These are phyloP conservation scores for Capreolus pygargus DNA, from an alignment of 2,113 vertebrate genomes.

Conservation along the genomic window DNA sequence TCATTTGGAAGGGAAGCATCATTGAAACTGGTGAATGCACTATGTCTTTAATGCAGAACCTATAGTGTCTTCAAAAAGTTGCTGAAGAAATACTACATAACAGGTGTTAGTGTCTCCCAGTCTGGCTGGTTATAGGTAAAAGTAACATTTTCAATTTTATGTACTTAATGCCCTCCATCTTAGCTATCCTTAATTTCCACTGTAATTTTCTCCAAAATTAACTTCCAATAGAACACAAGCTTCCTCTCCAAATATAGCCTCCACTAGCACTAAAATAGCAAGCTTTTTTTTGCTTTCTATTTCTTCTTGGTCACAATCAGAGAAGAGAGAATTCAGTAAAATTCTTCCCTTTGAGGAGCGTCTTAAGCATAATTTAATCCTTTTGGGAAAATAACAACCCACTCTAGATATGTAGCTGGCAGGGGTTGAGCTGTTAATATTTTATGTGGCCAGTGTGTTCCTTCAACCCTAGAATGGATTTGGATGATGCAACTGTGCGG, in stretches of 20 bases:
- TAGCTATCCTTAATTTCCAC: constrained; percentile 64
- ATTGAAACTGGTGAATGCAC: neutral
- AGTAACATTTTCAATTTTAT: constrained; percentile 30
- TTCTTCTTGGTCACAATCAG: constrained; percentile 59
- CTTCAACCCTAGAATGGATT: constrained; percentile 53
- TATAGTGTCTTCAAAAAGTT: neutral
- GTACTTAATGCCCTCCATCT: constrained; percentile 30
- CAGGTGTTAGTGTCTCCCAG: neutral
- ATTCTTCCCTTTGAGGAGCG: neutral
- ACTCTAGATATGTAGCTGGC: constrained; percentile 1
- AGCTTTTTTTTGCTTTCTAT: neutral
- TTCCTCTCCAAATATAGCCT: constrained; percentile 71
- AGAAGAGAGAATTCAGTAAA: constrained; percentile 56
- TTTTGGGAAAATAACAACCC: constrained; percentile 48
- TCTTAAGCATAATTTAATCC: constrained; percentile 38
- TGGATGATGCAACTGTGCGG: constrained; percentile 32
- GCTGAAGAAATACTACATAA: neutral
- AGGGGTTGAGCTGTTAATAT: constrained; percentile 54
- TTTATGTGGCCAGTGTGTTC: constrained; percentile 22
- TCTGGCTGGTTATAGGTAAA: neutral
- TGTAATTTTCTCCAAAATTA: constrained; percentile 67
- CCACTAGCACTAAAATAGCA: constrained; percentile 55
- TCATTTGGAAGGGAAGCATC: neutral
- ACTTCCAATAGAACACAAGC: constrained; percentile 48
- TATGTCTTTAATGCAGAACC: neutral